Percentiles rank a stretch among this genome's conserved stretches.
Conservation (phyloP, 1,140 invertebrate species). For the Sogatella furcifera region DNA sequence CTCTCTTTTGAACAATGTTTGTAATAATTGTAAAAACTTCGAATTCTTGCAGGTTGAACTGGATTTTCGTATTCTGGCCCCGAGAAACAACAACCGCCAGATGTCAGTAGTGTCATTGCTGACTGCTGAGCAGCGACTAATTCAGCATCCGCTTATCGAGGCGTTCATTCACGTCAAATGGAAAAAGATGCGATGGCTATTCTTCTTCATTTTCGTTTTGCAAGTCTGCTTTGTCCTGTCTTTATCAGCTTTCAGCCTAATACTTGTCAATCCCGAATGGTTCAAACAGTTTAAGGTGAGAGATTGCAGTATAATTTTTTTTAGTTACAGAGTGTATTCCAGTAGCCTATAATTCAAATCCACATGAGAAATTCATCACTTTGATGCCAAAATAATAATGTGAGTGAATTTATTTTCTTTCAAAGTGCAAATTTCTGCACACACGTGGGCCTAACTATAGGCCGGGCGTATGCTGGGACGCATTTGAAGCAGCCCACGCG, state of each 20-base stretch:
- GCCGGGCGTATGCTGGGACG: no score
- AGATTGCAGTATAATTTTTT: neutral
- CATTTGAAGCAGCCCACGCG: no score
- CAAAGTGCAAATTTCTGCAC: no score
- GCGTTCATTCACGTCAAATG: slow-evolving; percentile 35
- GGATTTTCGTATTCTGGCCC: slow-evolving; percentile 26
- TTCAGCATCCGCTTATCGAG: slow-evolving; percentile 35
- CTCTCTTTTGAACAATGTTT: no score
- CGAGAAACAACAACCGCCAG: slow-evolving; percentile 6
- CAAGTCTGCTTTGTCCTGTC: slow-evolving; percentile 29
- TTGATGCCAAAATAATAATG: no score
- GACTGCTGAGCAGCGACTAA: slow-evolving; percentile 18
- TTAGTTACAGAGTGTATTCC: no score
- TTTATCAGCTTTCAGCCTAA: slow-evolving; percentile 15
- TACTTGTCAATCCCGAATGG: slow-evolving; percentile 17
- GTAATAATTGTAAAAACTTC: no score
- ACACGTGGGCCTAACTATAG: no score
- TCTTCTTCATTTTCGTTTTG: slow-evolving; percentile 30
- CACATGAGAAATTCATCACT: no score
- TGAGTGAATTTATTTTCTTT: no score
- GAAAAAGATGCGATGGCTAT: slow-evolving; percentile 31
- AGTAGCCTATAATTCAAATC: no score
- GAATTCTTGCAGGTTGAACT: slow-evolving; percentile 6
- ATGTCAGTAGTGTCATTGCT: slow-evolving; percentile 22
- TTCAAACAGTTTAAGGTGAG: no score